Percentiles rank a stretch among this genome's conserved stretches.
phyloP scores from a whole-genome alignment of 1,140 invertebrate genomes.

The Anadara kagoshimensis region DNA sequence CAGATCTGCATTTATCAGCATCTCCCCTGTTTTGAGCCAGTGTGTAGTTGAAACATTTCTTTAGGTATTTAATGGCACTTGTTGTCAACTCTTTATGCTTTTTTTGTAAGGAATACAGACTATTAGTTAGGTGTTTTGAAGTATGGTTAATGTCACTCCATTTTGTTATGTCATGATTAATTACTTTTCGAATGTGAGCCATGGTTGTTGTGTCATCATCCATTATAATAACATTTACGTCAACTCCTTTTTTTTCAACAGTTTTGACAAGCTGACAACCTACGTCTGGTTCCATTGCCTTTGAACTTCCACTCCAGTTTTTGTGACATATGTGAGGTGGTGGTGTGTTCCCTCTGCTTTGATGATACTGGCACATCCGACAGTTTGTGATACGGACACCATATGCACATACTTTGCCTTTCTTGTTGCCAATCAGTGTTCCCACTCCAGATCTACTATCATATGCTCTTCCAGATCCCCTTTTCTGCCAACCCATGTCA shows the following conservation, averaged over 20 bases:
- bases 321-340: too few relatives aligned
- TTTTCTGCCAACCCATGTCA: constrained; percentile 6
- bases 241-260: too few relatives aligned
- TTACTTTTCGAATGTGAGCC: neutral
- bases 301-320: too few relatives aligned
- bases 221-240: too few relatives aligned
- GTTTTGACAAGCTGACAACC: too few relatives aligned
- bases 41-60: constrained; percentile 18
- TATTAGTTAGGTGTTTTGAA: neutral
- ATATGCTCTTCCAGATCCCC: constrained; percentile 5
- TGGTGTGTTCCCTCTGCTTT: neutral
- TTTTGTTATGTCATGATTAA: constrained; percentile 2
- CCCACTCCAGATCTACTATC: constrained; percentile 9
- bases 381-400: neutral
- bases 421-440: neutral
- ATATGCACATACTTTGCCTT: neutral
- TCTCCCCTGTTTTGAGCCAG: constrained; percentile 4
- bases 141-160: constrained; percentile 6
- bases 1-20: constrained; percentile 2
- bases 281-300: too few relatives aligned
- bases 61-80: constrained; percentile 6
- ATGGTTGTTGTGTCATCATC: neutral
- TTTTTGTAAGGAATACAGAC: constrained; percentile 8
- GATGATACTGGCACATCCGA: neutral
- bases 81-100: neutral